These are phyloP conservation scores for Anagyrus pseudococci DNA, from an alignment of 2,888 invertebrate species.

Conservation along the genomic window DNA sequence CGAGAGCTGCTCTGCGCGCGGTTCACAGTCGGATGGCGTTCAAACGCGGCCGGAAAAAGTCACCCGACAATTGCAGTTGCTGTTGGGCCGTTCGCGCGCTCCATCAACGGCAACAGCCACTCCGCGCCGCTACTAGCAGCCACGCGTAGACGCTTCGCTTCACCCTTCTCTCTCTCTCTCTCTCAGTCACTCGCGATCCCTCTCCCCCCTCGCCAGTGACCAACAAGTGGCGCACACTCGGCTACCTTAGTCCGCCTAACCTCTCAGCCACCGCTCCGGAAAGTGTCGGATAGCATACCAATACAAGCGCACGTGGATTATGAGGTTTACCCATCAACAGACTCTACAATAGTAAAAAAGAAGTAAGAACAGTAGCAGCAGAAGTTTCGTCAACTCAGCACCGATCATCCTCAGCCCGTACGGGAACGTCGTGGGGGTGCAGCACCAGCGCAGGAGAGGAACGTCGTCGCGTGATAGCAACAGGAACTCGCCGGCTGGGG, in stretches of 20 bases:
- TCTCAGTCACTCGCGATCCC: too few relatives aligned
- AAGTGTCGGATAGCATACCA: constrained; percentile 41
- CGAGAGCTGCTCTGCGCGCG: not conserved
- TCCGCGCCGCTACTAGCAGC: too few relatives aligned
- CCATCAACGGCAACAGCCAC: too few relatives aligned
- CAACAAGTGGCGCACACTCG: too few relatives aligned
- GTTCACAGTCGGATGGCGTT: constrained; percentile 34
- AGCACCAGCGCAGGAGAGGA: not conserved
- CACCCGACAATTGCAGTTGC: constrained; percentile 24
- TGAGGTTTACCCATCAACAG: too few relatives aligned
- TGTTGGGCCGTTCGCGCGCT: constrained; percentile 10
- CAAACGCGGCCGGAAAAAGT: constrained; percentile 38
- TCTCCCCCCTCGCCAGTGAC: too few relatives aligned
- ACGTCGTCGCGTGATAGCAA: not conserved
- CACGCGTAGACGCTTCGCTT: too few relatives aligned
- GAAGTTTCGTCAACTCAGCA: not conserved
- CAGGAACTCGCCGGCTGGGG: not conserved
- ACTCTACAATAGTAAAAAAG: too few relatives aligned
- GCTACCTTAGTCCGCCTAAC: too few relatives aligned
- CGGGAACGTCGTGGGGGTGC: not conserved
- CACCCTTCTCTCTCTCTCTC: too few relatives aligned
- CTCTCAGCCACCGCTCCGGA: not conserved
- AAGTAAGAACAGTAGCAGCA: constrained; percentile 5
- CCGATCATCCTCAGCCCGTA: not conserved
- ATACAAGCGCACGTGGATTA: constrained; percentile 43